A percentile compares a stretch with the other conserved stretches of the same genome.
These are phyloP conservation scores for Microplitis mediator DNA, from an alignment of 1,140 invertebrate species.

Conservation along the genomic window DNA sequence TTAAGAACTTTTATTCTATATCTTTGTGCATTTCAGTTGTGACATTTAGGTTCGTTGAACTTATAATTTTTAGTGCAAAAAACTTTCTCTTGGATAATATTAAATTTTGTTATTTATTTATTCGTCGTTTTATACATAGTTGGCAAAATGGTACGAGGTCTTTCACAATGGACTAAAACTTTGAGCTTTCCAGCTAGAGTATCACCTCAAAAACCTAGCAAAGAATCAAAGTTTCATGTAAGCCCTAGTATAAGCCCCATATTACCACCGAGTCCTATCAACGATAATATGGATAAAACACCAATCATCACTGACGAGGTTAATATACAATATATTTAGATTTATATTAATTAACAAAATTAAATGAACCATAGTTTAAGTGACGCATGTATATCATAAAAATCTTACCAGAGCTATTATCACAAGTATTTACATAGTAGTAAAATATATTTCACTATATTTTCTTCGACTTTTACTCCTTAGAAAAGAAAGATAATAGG, in stretches of 20 bases:
- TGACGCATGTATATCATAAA: too few species aligned
- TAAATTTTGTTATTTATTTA: neutral
- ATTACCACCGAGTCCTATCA: slow-evolving; percentile 62
- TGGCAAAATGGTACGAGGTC: slow-evolving; percentile 76
- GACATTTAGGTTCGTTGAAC: neutral
- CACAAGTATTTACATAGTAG: too few species aligned
- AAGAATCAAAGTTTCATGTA: slow-evolving; percentile 64
- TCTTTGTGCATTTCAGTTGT: neutral
- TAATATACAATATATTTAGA: slow-evolving; percentile 5
- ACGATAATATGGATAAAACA: slow-evolving; percentile 60
- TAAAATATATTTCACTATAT: too few species aligned
- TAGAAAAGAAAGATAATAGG: too few species aligned
- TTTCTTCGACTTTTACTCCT: too few species aligned
- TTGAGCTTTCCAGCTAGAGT: slow-evolving; percentile 82
- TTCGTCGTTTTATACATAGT: neutral
- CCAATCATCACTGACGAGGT: slow-evolving; percentile 59
- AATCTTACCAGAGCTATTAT: too few species aligned
- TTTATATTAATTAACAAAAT: neutral
- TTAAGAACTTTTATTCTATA: neutral
- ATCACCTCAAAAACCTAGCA: slow-evolving; percentile 76
- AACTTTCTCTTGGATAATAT: neutral
- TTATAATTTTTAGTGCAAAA: neutral
- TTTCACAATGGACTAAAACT: slow-evolving; percentile 86
- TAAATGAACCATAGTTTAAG: too few species aligned
- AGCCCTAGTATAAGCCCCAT: slow-evolving; percentile 60